Evolutionary conservation across 1,140 invertebrate species (phyloP).

Genomic region (Aleiodes sp.): DNA sequence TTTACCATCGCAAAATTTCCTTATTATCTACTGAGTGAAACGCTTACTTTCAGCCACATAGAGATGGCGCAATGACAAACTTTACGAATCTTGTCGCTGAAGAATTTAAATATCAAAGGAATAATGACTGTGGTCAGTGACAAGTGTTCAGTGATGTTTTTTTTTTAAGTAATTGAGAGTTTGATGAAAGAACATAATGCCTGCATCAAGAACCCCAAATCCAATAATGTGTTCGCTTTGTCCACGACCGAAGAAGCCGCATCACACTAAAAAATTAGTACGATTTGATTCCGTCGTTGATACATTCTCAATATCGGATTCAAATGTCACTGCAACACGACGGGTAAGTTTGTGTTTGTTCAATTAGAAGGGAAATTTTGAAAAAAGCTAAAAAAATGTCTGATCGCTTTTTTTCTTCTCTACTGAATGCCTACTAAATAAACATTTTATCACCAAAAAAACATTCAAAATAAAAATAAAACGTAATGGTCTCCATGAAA

Average conservation of each 20-base stretch:
- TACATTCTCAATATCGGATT: conserved; percentile 71
- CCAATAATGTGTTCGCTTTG: conserved; percentile 71
- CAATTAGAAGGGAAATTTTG: no score
- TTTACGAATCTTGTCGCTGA: neutral
- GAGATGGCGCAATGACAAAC: neutral
- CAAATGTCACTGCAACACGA: conserved; percentile 57
- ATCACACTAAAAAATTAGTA: conserved; percentile 68
- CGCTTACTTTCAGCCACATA: neutral
- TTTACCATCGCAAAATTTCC: no score
- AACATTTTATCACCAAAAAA: no score
- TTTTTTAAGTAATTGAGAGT: neutral
- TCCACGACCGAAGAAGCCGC: conserved; percentile 66
- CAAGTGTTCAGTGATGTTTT: neutral
- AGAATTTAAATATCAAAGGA: neutral
- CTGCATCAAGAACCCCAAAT: conserved; percentile 54
- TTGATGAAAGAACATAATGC: conserved; percentile 50
- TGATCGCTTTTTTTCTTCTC: neutral
- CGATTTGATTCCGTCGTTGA: conserved; percentile 72
- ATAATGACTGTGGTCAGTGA: neutral
- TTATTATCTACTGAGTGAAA: neutral
- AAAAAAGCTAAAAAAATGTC: neutral
- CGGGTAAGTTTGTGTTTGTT: conserved; percentile 61
- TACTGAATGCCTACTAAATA: no score
- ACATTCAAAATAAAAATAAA: no score
- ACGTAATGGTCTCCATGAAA: no score